These are phyloP conservation scores for Centrocercus urophasianus DNA, from an alignment of 2,113 vertebrate genomes.

Conservation along the genomic window DNA sequence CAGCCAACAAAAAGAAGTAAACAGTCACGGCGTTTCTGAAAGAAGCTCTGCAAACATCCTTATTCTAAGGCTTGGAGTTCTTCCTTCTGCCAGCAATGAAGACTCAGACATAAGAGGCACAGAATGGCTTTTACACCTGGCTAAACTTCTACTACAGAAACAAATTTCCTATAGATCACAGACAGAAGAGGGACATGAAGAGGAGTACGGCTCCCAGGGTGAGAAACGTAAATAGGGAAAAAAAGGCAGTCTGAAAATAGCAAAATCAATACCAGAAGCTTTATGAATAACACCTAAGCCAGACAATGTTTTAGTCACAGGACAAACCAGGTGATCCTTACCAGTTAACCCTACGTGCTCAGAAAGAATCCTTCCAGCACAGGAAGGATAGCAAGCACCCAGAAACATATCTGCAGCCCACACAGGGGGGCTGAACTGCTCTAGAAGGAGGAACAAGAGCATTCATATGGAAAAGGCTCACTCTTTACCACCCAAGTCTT, in stretches of 20 bases:
- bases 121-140: neutral
- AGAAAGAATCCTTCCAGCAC: neutral
- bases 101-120: neutral
- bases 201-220: neutral
- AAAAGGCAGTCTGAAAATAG: constrained; percentile 30
- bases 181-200: neutral
- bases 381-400: neutral
- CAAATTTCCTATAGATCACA: neutral
- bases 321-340: constrained; percentile 24
- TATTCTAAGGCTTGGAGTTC: neutral
- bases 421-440: neutral
- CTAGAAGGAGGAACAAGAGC: neutral
- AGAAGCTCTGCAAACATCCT: neutral
- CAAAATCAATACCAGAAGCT: constrained; percentile 20
- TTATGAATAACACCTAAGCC: constrained; percentile 39
- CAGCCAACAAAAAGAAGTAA: constrained; percentile 2
- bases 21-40: neutral
- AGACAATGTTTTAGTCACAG: constrained; percentile 32
- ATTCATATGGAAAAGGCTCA: neutral
- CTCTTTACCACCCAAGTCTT: neutral
- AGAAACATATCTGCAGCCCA: neutral
- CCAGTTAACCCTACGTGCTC: constrained; percentile 14
- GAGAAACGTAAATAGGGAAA: constrained; percentile 12
- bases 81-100: neutral
- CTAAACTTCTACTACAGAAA: neutral